Base-by-base conservation (phyloP, 2,888 invertebrate genomes). In the Psylliodes chrysocephalus region DNA sequence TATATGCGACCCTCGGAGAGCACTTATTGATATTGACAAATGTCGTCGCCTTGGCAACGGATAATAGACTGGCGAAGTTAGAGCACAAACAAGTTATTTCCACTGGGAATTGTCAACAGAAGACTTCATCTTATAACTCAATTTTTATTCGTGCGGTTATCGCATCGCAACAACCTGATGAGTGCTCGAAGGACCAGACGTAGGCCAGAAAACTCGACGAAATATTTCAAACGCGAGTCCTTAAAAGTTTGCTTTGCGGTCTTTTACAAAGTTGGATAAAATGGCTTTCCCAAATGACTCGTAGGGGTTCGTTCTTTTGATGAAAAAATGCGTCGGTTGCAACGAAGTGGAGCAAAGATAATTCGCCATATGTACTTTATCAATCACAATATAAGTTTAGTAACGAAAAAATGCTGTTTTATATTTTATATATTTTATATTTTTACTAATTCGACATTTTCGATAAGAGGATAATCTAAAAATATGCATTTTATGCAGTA, bases 1-100 rank as follows among this genome's bases (percentile, higher is more conserved):
- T 62, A 40, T 56, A 60, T 52, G 35, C 52, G 55, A 60, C 55
- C 60, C 56, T 60, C 56, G 17, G 62, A 59, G 62, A 73, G 71
- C 75, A 75, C 77, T 79, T 78, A 79, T 78, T 77, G 77, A 79
- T 79, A 79, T 78, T 79, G 79, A 78, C 79, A 76, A 75, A 78
- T 77, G 77, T 76, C 78, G 77, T 74, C 75, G 73, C 75, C 73
- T 73, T 75, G 73, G 73, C 73, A 71, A 71, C 74, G 73, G 67
- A 76, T 78, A 79, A 78, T 79, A 76, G 79, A 77, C 75, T 76
- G 77, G 72, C 72, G 75, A 78, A 79, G 78, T 79, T 81, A 78
- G n/a, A n/a, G 79, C 78, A 78, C 80, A 82, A 82, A 82, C 80
- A 81, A 81, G 78, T 81, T 81, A 82, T 82, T 81, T 81, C 81